Conservation (phyloP, 2,888 invertebrate genomes). For the Mesorhabditis sp. region DNA sequence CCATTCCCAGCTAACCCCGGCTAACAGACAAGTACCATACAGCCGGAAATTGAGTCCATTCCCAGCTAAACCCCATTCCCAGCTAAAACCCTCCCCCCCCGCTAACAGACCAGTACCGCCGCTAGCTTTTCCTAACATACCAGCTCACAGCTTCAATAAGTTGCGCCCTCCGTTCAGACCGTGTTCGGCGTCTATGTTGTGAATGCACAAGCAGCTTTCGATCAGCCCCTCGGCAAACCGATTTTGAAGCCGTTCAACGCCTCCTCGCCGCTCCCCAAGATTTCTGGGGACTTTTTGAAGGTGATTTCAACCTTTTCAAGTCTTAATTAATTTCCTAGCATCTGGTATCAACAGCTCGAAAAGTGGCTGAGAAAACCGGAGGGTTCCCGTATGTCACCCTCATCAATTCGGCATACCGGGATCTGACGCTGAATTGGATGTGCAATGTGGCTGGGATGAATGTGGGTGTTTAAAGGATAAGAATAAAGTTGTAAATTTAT, state of each 20-base stretch:
- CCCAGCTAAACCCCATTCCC: too few species aligned
- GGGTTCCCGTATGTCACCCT: conserved; percentile 28
- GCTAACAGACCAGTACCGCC: too few species aligned
- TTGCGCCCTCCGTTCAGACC: background rate
- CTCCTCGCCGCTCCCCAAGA: background rate
- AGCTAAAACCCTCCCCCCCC: too few species aligned
- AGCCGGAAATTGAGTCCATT: too few species aligned
- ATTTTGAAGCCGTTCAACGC: background rate
- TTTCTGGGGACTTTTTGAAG: conserved; percentile 1
- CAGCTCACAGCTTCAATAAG: too few species aligned
- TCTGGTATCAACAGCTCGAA: background rate
- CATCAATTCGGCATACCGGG: conserved; percentile 48
- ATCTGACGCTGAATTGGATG: conserved; percentile 52
- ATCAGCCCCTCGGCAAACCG: background rate
- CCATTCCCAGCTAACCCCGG: too few species aligned
- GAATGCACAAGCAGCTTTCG: background rate
- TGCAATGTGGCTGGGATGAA: conserved; percentile 46
- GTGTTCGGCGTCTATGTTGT: background rate
- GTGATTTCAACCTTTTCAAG: background rate
- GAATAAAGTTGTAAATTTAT: too few species aligned
- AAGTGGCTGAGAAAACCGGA: background rate
- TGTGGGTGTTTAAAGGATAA: conserved; percentile 10
- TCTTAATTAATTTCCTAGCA: background rate
- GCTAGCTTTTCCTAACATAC: too few species aligned
- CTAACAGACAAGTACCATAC: too few species aligned